Conservation (phyloP, 2,797 vertebrate species). For the Denticeps clupeoides region DNA sequence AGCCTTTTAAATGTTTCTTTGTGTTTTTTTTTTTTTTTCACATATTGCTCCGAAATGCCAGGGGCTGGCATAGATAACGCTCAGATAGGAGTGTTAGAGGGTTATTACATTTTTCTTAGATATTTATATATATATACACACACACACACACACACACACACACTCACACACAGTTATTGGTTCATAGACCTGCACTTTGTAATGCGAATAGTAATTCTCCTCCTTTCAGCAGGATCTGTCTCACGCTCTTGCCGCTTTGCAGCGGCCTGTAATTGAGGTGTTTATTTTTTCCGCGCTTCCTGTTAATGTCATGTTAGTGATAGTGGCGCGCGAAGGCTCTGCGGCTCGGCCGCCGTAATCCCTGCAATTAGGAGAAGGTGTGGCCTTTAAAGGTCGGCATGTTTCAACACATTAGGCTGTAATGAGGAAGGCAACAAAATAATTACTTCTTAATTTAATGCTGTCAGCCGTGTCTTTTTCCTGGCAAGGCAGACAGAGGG, state of each 20-base stretch:
- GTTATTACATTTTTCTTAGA: too few species aligned
- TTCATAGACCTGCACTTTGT: too few species aligned
- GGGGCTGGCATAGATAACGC: too few species aligned
- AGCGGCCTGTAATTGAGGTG: conserved; percentile 1
- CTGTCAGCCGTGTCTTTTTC: conserved; percentile 47
- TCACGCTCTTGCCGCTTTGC: not conserved
- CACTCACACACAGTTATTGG: too few species aligned
- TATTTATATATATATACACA: too few species aligned
- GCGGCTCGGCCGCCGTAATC: conserved; percentile 42
- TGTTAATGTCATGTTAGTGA: conserved; percentile 22
- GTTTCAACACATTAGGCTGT: conserved; percentile 35
- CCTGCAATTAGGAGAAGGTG: conserved; percentile 51
- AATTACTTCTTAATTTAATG: conserved; percentile 57
- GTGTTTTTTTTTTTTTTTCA: too few species aligned
- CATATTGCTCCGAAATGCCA: too few species aligned
- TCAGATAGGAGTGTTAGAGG: too few species aligned
- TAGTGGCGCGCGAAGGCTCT: conserved; percentile 31
- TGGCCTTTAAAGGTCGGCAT: conserved; percentile 42
- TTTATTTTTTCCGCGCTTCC: conserved; percentile 4
- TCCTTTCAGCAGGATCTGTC: not conserved
- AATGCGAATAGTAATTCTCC: not conserved
- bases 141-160: too few species aligned
- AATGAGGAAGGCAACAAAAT: conserved; percentile 50
- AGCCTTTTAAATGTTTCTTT: too few species aligned
- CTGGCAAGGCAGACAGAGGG: conserved; percentile 31